Conservation (phyloP, 2,888 invertebrate genomes). For the Aradus depressus region DNA sequence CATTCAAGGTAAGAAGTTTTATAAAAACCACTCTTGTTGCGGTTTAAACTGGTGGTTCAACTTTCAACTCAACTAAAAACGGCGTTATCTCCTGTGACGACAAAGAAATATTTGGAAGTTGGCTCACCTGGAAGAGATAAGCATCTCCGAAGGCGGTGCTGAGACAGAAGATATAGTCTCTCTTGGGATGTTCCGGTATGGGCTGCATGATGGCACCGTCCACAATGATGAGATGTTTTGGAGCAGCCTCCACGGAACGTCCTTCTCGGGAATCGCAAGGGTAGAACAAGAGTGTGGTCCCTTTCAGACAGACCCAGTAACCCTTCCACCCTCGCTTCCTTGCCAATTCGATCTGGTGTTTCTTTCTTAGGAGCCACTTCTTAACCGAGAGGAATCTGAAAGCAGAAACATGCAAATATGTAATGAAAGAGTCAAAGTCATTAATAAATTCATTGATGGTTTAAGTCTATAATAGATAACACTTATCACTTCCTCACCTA, state of each 20-base stretch:
- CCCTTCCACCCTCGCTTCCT: conserved; percentile 96
- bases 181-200: conserved; percentile 96
- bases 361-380: conserved; percentile 94
- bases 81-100: no score
- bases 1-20: no score
- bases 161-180: conserved; percentile 95
- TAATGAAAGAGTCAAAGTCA: no score
- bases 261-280: conserved; percentile 88
- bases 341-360: conserved; percentile 92
- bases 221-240: conserved; percentile 90
- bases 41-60: no score
- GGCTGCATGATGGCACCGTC: conserved; percentile 97
- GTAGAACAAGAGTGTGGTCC: conserved; percentile 90
- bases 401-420: no score
- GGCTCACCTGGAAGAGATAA: conserved; percentile 79
- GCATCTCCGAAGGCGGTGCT: conserved; percentile 97
- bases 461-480: no score
- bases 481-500: no score
- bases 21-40: no score
- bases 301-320: conserved; percentile 96
- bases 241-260: conserved; percentile 80
- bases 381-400: conserved; percentile 91
- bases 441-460: no score
- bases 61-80: no score
- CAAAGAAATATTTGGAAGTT: not conserved